A percentile compares a stretch with the other conserved stretches of the same genome.
Conservation (phyloP, 2,888 invertebrate genomes). For the Pelosia muscerda region DNA sequence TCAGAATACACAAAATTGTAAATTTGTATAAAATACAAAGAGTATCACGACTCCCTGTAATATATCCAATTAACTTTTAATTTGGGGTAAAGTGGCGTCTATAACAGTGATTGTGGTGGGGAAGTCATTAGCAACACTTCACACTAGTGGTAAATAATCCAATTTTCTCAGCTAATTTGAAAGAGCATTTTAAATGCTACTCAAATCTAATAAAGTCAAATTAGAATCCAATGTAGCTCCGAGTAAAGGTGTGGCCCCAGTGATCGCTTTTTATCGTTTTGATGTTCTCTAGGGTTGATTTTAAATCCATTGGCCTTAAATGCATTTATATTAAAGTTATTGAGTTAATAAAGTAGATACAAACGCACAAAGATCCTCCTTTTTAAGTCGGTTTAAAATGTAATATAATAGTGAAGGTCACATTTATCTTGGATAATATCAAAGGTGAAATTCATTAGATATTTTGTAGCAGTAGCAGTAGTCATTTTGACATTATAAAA, state of each 20-base stretch:
- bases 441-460: too few relatives aligned
- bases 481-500: too few relatives aligned
- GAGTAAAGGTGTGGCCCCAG: constrained; percentile 40
- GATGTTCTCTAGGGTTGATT: not conserved
- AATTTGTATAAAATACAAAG: not conserved
- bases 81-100: constrained; percentile 29
- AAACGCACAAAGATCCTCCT: too few relatives aligned
- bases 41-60: constrained; percentile 27
- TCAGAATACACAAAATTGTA: not conserved
- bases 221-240: constrained; percentile 76
- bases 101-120: constrained; percentile 57
- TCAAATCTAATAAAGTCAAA: constrained; percentile 81
- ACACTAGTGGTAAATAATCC: constrained; percentile 70
- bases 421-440: too few relatives aligned
- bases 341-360: too few relatives aligned
- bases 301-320: too few relatives aligned
- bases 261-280: constrained; percentile 19
- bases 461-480: too few relatives aligned
- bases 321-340: too few relatives aligned
- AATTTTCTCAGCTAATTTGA: constrained; percentile 72
- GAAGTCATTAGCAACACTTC: constrained; percentile 60
- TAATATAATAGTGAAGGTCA: too few relatives aligned
- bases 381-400: too few relatives aligned
- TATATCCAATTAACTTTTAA: constrained; percentile 41
- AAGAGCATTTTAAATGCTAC: constrained; percentile 79